These are phyloP conservation scores for Eucera pruinosa DNA, from an alignment of 2,888 invertebrate species.

Conservation along the genomic window DNA sequence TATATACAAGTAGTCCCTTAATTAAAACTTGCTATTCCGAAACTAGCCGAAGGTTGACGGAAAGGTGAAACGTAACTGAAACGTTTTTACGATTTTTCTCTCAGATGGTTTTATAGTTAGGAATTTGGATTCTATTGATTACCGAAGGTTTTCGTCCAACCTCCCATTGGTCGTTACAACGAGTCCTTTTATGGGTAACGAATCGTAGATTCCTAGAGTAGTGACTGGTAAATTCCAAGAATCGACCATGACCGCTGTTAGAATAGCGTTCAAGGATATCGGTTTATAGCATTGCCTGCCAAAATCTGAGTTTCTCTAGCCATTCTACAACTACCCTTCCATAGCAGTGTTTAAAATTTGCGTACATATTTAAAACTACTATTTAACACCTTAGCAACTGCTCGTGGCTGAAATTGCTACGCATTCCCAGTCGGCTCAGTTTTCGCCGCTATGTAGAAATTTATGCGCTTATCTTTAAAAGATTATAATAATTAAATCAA, in stretches of 20 bases:
- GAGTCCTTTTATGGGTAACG: conserved; percentile 6
- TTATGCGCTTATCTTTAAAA: too few species aligned
- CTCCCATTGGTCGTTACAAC: conserved; percentile 3
- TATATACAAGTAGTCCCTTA: neutral
- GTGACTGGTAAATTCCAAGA: conserved; percentile 2
- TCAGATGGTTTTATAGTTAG: neutral
- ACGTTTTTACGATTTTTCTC: conserved; percentile 1
- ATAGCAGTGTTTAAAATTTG: neutral
- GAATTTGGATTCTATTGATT: neutral
- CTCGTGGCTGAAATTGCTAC: too few species aligned
- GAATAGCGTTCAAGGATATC: neutral
- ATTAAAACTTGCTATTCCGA: neutral
- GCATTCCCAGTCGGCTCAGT: too few species aligned
- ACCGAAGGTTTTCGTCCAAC: neutral
- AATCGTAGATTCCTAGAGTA: neutral
- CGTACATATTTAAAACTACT: too few species aligned
- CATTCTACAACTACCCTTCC: neutral
- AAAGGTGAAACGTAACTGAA: neutral
- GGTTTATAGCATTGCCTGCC: neutral
- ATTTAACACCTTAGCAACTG: too few species aligned
- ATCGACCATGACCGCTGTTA: conserved; percentile 7
- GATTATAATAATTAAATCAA: too few species aligned
- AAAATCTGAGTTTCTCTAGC: neutral
- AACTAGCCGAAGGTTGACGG: neutral
- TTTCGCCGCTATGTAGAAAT: too few species aligned